Percentiles rank a stretch among this genome's conserved stretches.
Evolutionary conservation across 2,797 vertebrate genomes (phyloP).

Genomic region (Choloepus didactylus): DNA sequence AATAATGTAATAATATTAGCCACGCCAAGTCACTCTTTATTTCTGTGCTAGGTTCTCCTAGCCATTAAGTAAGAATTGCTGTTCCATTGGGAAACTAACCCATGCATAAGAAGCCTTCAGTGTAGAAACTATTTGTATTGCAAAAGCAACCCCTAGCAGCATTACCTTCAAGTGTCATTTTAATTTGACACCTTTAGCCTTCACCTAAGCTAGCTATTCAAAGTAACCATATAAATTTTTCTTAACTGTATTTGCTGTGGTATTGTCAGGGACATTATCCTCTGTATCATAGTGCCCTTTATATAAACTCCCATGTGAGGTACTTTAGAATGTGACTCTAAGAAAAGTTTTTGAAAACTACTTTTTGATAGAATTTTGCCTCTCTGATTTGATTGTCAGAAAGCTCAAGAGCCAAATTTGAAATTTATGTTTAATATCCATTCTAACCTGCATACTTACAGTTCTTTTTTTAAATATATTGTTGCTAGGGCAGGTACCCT

Average conservation of each 20-base stretch:
- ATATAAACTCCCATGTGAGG: background rate
- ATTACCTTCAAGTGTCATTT: conserved; percentile 16
- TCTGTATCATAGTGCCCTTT: conserved; percentile 8
- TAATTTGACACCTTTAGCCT: conserved; percentile 27
- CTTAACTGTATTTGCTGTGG: background rate
- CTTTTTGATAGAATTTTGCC: conserved; percentile 30
- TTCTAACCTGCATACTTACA: background rate
- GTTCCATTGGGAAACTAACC: background rate
- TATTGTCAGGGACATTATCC: background rate
- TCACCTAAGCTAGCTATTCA: background rate
- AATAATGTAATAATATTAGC: background rate
- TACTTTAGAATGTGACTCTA: conserved; percentile 26
- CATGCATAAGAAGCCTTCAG: background rate
- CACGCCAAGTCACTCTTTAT: conserved; percentile 15
- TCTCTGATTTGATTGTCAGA: background rate
- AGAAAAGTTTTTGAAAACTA: background rate
- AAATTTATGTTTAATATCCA: conserved; percentile 36
- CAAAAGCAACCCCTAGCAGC: background rate
- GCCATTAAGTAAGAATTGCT: conserved; percentile 24
- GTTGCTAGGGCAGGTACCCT: background rate
- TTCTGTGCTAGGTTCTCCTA: background rate
- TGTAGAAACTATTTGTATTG: background rate
- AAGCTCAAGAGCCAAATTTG: conserved; percentile 46
- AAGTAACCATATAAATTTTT: background rate
- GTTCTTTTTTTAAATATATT: conserved; percentile 41